Evolutionary conservation across 2,797 vertebrate species (phyloP).

Genomic region (Bovichtus variegatus): DNA sequence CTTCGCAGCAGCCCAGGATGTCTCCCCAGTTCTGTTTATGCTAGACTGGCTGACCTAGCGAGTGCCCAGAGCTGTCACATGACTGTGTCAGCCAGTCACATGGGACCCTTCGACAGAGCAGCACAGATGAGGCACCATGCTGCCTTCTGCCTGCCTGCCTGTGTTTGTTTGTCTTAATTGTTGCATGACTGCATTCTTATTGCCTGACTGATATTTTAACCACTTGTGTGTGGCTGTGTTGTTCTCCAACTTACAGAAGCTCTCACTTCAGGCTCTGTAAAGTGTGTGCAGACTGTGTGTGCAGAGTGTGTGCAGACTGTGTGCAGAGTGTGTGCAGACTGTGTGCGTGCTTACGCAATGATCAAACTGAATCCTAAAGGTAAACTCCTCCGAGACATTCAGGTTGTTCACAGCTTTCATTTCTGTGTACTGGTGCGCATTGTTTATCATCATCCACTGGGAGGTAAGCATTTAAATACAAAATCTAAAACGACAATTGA

Average conservation of each 20-base stretch:
- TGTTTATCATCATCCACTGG: background rate
- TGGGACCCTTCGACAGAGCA: conserved; percentile 32
- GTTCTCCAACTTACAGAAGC: background rate
- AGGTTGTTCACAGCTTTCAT: background rate
- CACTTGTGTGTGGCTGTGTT: conserved; percentile 3
- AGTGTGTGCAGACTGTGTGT: background rate
- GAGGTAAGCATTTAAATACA: background rate
- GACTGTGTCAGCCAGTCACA: conserved; percentile 56
- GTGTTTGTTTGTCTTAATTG: conserved; percentile 55
- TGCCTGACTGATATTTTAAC: conserved; percentile 7
- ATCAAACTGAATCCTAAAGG: background rate
- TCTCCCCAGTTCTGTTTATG: conserved; percentile 58
- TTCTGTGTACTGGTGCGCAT: background rate
- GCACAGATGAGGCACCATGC: conserved; percentile 55
- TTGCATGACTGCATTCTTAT: conserved; percentile 16
- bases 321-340: too few relatives aligned
- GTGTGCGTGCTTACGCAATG: background rate
- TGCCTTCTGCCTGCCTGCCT: conserved; percentile 40
- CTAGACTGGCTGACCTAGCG: conserved; percentile 65
- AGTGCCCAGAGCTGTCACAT: conserved; percentile 64
- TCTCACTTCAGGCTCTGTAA: background rate
- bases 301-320: too few relatives aligned
- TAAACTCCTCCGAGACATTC: background rate
- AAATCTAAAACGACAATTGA: background rate
- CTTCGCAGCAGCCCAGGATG: conserved; percentile 34